Evolutionary conservation across 2,113 vertebrate genomes (phyloP), one percentile per base, ranked within the genome.

Genomic region (Seriola rivoliana): DNA sequence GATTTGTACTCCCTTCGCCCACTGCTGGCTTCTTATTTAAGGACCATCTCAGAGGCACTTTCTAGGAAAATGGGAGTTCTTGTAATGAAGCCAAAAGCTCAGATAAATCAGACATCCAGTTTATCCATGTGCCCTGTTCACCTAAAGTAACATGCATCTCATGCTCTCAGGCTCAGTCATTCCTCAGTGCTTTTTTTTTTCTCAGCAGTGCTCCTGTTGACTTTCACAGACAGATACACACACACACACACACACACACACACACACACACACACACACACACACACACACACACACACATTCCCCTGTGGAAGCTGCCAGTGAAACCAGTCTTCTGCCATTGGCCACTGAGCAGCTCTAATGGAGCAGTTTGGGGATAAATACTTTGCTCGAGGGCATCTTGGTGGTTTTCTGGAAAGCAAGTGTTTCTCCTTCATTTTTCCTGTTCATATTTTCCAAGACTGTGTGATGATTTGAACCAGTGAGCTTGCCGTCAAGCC

Each of bases 381-480:
- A 91, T 79, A 75, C 83, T 84, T 92, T 89, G 83, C 84, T 82
- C 55, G 32, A 82, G 82, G 90, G 90, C 78, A 84, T 83, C 81
- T 88, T 90, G 83, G 86, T 84, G 81, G 75, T 89, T 92, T 91
- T 89, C 13, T 88, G 81, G 67, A 88, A 82, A 76, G 71, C 78
- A 89, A 89, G 85, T 74, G 78, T 82, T 89, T 85, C 78, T 90
- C 66, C 74, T 67, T 84, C 36, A 76, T 86, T 90, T 90, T 88
- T 62, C 71, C 57, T 72, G n/a, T 89, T 92, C 87, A 91, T 85
- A 89, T 91, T 92, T 93, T 92, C 88, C 90, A 78, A 87, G 84
- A 73, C 75, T 87, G 75, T 58, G 52, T 80, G 84, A 85, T 85
- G 71, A 83, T 89, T 84, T 85, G 79, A 89, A 86, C 74, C 85